These are phyloP conservation scores for Melanotaenia duboulayi DNA, from an alignment of 2,113 vertebrate genomes.

Conservation along the genomic window DNA sequence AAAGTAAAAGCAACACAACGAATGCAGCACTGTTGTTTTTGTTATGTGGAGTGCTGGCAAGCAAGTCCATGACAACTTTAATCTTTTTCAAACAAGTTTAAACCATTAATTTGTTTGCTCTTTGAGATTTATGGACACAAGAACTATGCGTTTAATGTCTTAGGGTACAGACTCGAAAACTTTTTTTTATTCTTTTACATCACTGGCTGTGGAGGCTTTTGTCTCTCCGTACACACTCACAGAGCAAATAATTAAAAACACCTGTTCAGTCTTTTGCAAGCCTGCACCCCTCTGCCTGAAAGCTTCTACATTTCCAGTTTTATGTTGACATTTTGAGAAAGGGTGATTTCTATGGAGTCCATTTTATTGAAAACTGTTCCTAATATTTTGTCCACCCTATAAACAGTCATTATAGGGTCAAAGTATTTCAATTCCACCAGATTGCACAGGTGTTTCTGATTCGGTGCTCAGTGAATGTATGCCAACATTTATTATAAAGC, in stretches of 20 bases:
- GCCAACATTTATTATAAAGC: neutral
- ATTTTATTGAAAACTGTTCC: neutral
- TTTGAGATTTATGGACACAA: neutral
- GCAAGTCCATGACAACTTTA: neutral
- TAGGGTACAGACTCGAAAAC: neutral
- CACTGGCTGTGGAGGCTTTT: neutral
- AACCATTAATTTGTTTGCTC: neutral
- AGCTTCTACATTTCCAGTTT: neutral
- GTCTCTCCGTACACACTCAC: neutral
- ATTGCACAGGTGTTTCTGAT: slow-evolving; percentile 4
- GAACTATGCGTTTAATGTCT: neutral
- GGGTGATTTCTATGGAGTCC: neutral
- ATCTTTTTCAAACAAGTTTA: neutral
- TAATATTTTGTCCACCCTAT: too few species aligned
- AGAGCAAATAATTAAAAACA: slow-evolving; percentile 1
- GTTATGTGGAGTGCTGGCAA: neutral
- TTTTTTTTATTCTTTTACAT: neutral
- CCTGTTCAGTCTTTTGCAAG: neutral
- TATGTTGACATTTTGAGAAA: neutral
- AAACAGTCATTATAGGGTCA: neutral
- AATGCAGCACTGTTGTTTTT: neutral
- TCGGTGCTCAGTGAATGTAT: too few species aligned
- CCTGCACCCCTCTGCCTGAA: neutral
- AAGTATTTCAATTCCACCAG: neutral
- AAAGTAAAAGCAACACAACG: neutral